These are phyloP conservation scores for Xerus rutilus DNA, from an alignment of 2,797 vertebrate species.

Conservation along the genomic window DNA sequence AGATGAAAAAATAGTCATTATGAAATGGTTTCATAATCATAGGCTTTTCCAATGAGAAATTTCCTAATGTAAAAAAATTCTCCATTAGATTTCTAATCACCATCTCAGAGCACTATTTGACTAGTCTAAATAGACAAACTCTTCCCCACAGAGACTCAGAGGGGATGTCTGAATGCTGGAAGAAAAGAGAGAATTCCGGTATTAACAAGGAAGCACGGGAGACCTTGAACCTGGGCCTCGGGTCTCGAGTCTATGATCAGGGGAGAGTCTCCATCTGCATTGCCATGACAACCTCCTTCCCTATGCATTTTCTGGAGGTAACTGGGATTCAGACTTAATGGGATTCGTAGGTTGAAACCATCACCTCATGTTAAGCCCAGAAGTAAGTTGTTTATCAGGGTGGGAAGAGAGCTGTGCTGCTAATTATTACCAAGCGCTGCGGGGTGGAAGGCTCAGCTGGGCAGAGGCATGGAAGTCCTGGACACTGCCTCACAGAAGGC, in stretches of 20 bases:
- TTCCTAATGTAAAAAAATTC: neutral
- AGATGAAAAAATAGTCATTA: conserved; percentile 51
- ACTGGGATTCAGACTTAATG: conserved; percentile 53
- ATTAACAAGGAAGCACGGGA: neutral
- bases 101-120: neutral
- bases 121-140: neutral
- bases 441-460: neutral
- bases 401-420: neutral
- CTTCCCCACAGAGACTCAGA: neutral
- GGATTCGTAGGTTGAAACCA: conserved; percentile 54
- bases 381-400: neutral
- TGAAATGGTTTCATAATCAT: conserved; percentile 13
- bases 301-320: conserved; percentile 50
- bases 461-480: rapidly evolving
- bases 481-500: no score
- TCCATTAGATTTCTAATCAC: neutral
- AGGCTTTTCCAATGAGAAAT: conserved; percentile 1
- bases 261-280: conserved; percentile 35
- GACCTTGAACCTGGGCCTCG: neutral
- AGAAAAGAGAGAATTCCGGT: neutral
- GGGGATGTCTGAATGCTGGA: neutral
- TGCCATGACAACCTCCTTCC: conserved; percentile 52
- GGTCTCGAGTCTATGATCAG: neutral
- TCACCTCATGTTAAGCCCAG: conserved; percentile 48
- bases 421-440: neutral